Evolutionary conservation across 2,113 vertebrate species (phyloP), one percentile per base, ranked within the genome.

Genomic region (Numida meleagris): DNA sequence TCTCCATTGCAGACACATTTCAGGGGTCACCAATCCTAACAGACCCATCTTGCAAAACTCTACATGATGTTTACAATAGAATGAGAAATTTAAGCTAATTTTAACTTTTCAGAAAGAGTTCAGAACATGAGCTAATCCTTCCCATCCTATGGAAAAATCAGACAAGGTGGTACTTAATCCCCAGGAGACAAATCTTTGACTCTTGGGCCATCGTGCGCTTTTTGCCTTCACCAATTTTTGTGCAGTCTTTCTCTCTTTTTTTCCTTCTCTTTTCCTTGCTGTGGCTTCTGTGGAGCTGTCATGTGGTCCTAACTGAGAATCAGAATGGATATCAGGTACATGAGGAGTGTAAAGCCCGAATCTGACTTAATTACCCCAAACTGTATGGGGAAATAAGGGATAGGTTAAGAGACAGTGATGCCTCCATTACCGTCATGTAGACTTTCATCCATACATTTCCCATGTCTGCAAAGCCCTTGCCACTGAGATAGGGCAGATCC

Each of bases 1-100:
- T 89, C 36, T 38, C 25, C 19, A 55, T 93, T 80, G 58, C 58
- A 66, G 25, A 7, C 20, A 92, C 11, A 14, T 92, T 92, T 90
- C 71, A 73, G 63, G 36, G 24, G 14, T 38, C 65, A 18, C 67
- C 85, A 71, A 83, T 27, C 50, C 14, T 63, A 40, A 40, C 1
- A 3, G 68, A 77, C 17, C 13, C 33, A 5, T 29, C 27, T 72
- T 89, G 55, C 23, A 89, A 71, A 82, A 48, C 16, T 85, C 55
- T 50, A 23, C 2, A 0, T 63, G 50, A 80, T 80, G 90, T 80
- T 66, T 42, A 20, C 7, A 55, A 11, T 87, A 79, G 40, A 24
- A 16, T 48, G 43, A 38, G 66, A 73, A 94, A 70, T 5, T 50
- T n/a, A 33, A 81, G 51, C 24, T 74, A 29, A 86, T 81, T 51